phyloP scores from a whole-genome alignment of 2,797 vertebrate species.

The Eleutherodactylus coqui region DNA sequence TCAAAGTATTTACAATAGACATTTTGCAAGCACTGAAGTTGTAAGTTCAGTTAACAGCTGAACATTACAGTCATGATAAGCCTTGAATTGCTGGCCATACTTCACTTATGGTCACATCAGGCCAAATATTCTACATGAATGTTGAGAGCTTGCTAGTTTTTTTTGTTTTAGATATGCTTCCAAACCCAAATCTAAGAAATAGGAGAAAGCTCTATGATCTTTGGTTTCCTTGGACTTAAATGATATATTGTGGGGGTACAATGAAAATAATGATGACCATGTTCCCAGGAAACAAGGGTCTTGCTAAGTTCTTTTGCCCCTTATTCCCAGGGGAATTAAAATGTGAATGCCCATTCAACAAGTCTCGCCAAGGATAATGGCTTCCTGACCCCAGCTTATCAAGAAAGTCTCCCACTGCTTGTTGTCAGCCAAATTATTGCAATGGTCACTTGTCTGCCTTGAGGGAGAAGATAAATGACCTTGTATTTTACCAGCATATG shows the following conservation, averaged over 20 bases:
- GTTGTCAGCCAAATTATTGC: neutral
- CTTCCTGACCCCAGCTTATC: neutral
- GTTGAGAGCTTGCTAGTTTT: neutral
- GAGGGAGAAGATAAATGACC: neutral
- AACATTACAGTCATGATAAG: neutral
- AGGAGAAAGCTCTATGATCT: neutral
- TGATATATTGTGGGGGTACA: neutral
- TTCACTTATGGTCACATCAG: neutral
- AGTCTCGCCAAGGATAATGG: neutral
- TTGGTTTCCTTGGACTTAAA: neutral
- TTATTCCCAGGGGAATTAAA: neutral
- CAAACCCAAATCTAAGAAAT: neutral
- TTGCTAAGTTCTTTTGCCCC: neutral
- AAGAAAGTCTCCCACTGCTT: neutral
- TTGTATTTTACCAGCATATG: neutral
- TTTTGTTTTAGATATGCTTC: neutral
- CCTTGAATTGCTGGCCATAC: neutral
- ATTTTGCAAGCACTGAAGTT: neutral
- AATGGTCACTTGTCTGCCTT: neutral
- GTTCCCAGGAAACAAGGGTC: neutral
- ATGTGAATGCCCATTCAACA: neutral
- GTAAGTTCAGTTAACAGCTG: neutral
- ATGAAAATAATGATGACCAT: slow-evolving; percentile 7
- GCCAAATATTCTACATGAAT: neutral
- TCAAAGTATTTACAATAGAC: slow-evolving; percentile 18